These are phyloP conservation scores for Sebastes itinus DNA, from an alignment of 2,797 vertebrate genomes.

Conservation along the genomic window DNA sequence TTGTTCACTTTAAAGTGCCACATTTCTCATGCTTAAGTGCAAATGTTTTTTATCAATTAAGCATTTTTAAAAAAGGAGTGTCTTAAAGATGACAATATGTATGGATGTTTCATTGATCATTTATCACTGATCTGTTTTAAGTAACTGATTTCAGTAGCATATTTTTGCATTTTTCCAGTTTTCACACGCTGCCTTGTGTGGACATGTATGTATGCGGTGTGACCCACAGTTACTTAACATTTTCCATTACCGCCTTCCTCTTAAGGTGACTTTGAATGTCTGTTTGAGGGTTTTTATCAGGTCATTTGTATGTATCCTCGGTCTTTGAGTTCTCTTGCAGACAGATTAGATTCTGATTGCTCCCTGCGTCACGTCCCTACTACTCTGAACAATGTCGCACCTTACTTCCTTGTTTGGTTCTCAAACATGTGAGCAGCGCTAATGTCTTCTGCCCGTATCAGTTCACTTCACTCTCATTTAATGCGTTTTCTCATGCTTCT, in stretches of 20 bases:
- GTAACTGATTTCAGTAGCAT: not conserved
- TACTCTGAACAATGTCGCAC: conserved; percentile 27
- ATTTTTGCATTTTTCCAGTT: not conserved
- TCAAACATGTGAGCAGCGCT: conserved; percentile 23
- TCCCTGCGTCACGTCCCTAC: not conserved
- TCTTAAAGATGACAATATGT: too few relatives aligned
- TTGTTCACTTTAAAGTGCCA: too few relatives aligned
- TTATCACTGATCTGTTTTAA: not conserved
- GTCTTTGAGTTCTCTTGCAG: conserved; percentile 22
- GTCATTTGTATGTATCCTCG: conserved; percentile 46
- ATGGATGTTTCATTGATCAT: too few relatives aligned
- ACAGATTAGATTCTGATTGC: conserved; percentile 59
- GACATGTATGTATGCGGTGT: not conserved
- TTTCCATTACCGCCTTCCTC: conserved; percentile 1
- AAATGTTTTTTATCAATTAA: too few relatives aligned
- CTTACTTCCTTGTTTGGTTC: conserved; percentile 51
- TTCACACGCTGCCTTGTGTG: not conserved
- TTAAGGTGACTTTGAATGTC: conserved; percentile 54
- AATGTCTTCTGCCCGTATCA: conserved; percentile 27
- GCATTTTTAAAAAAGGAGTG: rapidly evolving
- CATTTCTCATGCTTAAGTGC: too few relatives aligned
- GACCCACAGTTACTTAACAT: conserved; percentile 22
- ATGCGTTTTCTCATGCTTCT: conserved; percentile 54
- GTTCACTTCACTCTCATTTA: conserved; percentile 32
- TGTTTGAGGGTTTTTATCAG: conserved; percentile 40